Conservation (phyloP, 2,888 invertebrate species). For the Belgica antarctica region DNA sequence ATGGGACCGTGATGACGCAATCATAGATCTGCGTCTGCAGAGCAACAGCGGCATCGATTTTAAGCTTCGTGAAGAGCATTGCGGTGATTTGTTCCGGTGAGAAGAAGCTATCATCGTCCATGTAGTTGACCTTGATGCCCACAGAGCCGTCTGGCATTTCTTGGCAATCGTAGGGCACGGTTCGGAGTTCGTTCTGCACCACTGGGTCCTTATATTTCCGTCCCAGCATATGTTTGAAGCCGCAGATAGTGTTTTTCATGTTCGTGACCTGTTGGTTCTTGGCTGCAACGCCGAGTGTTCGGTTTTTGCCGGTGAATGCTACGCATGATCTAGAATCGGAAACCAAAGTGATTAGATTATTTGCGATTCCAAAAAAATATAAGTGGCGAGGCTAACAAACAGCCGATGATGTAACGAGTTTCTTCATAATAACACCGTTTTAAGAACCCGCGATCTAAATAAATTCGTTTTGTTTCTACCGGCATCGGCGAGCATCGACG, state of each 20-base stretch:
- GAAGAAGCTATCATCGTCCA: conserved; percentile 81
- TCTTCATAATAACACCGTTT: neutral
- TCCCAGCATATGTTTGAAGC: conserved; percentile 90
- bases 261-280: conserved; percentile 97
- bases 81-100: conserved; percentile 92
- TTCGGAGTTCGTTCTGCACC: conserved; percentile 77
- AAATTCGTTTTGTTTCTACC: conserved; percentile 4
- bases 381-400: neutral
- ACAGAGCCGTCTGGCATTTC: conserved; percentile 75
- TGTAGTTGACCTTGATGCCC: conserved; percentile 84
- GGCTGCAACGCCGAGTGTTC: conserved; percentile 93
- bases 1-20: conserved; percentile 91
- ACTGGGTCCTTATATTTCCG: conserved; percentile 84
- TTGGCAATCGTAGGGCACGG: conserved; percentile 76
- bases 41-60: conserved; percentile 82
- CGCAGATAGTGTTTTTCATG: conserved; percentile 92
- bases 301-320: conserved; percentile 88
- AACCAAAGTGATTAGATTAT: neutral
- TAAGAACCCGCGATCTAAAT: neutral
- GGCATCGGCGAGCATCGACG: neutral
- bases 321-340: conserved; percentile 77
- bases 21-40: conserved; percentile 89
- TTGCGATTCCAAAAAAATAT: neutral
- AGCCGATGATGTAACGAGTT: neutral
- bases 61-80: conserved; percentile 95